Base-by-base conservation (phyloP, 2,113 vertebrate species). In the Raja brachyura region DNA sequence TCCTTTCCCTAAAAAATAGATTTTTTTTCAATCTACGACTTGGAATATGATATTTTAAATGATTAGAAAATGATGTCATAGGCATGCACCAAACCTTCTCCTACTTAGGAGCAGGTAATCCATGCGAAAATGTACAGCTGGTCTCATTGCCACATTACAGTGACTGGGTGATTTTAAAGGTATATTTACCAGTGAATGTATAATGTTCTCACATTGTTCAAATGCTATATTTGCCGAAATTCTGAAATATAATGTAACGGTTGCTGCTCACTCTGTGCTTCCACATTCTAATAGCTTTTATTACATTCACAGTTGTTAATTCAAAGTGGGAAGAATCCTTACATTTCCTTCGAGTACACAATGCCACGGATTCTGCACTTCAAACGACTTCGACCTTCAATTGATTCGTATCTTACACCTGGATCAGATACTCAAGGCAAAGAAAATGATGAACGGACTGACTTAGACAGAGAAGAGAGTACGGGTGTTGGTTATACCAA, bases 331-430 rank as follows among this genome's bases (percentile, higher is more conserved):
- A 97, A 96, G 59, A 98, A 96, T 39, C 98, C 98, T 0, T 98
- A 98, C 93, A 98, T 99, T 95, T 98, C 98, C 0, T 99, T 98
- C 1, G 98, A 99, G 33, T 99, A 99, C 96, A 99, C 98, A 0
- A 96, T 99, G 66, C 97, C 98, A 74, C 96, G 97, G 94, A 97
- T 97, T 78, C 96, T 98, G 0, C 95, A 97, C n/a, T 94, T 96
- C 0, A 96, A 95, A 33, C 96, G 95, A 68, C 94, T 97, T 0
- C 98, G 96, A 88, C 96, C 98, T 0, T 94, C 98, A 4, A 97
- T 97, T 94, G 98, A 97, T 94, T 96, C 95, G 90, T 96, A 96
- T 94, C 95, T 73, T 48, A 8, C 54, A 4, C 33, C 98, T 0
- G 97, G 97, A 68, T 95, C 97, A 0, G 97, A 97, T 0, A 96